Conservation (phyloP, 92 coral and sea anemone species). For the Epizoanthus fatuus region DNA sequence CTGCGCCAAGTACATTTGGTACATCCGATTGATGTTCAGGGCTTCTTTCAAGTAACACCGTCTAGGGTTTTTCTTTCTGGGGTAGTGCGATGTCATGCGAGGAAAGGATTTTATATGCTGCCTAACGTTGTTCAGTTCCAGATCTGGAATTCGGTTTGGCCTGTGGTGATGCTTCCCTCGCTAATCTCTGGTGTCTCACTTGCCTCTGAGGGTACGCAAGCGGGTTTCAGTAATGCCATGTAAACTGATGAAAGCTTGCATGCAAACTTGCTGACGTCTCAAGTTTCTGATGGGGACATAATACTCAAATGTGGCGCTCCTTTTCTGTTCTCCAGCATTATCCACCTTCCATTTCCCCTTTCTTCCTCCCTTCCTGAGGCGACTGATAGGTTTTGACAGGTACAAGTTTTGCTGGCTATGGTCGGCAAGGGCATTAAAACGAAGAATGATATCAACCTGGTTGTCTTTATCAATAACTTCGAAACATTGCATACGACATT, state of each 20-base stretch:
- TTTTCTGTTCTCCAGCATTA: neutral
- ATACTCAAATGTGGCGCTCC: neutral
- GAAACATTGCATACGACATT: neutral
- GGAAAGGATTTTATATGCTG: too few species aligned
- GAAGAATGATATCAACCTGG: neutral
- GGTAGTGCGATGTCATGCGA: too few species aligned
- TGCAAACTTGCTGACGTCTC: slow-evolving; percentile 1
- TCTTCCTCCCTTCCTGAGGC: neutral
- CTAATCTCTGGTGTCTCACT: too few species aligned
- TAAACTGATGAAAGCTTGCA: neutral
- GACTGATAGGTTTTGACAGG: neutral
- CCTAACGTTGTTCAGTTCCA: too few species aligned
- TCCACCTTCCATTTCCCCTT: slow-evolving; percentile 4
- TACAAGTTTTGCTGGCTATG: slow-evolving; percentile 3
- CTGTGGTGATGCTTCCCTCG: too few species aligned
- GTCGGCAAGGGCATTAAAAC: neutral
- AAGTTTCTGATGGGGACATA: neutral
- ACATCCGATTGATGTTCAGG: too few species aligned
- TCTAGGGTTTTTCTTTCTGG: too few species aligned
- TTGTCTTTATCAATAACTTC: neutral
- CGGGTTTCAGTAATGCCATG: neutral
- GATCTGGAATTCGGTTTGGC: too few species aligned
- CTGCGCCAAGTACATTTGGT: neutral
- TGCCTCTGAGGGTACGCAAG: too few species aligned
- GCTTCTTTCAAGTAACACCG: too few species aligned